Conservation (phyloP, 2,888 invertebrate species). For the Apodemia zela region DNA sequence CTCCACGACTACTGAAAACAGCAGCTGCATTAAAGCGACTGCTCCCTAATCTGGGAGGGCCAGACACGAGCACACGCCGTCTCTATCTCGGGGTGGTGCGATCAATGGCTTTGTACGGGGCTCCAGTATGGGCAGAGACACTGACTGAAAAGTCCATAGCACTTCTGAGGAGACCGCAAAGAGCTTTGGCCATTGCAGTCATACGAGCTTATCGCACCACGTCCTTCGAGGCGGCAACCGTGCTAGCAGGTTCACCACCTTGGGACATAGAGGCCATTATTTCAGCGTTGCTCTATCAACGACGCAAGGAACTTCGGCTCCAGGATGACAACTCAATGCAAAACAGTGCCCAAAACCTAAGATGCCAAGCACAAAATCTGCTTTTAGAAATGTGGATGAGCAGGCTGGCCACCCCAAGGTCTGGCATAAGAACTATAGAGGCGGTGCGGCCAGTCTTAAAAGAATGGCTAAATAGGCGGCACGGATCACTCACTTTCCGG, state of each 20-base stretch:
- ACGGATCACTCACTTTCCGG: too few species aligned
- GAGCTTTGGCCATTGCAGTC: not conserved
- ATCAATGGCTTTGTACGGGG: not conserved
- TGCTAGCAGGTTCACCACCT: not conserved
- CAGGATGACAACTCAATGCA: too few species aligned
- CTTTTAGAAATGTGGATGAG: too few species aligned
- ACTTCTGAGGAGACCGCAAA: not conserved
- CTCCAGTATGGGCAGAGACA: not conserved
- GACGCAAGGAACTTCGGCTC: not conserved
- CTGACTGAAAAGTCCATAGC: not conserved
- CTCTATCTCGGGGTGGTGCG: not conserved
- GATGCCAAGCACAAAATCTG: too few species aligned
- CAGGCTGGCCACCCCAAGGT: too few species aligned
- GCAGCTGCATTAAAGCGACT: not conserved
- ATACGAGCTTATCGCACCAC: not conserved
- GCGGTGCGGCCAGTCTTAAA: too few species aligned
- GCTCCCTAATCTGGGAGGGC: constrained; percentile 4
- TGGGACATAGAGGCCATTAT: not conserved
- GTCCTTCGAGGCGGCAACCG: not conserved
- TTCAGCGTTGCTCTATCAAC: not conserved
- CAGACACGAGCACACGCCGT: not conserved
- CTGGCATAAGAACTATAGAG: too few species aligned
- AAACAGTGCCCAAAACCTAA: too few species aligned
- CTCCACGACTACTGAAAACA: not conserved
- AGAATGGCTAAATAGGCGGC: too few species aligned